Conservation (phyloP, 2,888 invertebrate genomes). For the Agrotis segetum region DNA sequence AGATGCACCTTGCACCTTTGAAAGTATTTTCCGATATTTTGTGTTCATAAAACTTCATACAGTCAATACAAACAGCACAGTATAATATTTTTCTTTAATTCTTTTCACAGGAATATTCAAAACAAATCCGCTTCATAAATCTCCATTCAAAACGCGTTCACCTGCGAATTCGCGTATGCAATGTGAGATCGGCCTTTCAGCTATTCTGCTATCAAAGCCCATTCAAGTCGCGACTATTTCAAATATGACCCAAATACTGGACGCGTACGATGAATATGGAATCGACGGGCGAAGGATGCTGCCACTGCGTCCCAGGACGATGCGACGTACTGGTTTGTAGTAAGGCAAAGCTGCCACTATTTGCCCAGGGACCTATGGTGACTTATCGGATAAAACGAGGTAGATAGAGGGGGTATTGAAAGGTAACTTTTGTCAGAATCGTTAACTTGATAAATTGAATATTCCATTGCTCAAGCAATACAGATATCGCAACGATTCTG, state of each 20-base stretch:
- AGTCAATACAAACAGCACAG: conserved; percentile 8
- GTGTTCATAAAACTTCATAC: conserved; percentile 16
- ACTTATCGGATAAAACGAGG: not conserved
- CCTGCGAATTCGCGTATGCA: conserved; percentile 58
- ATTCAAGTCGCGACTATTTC: conserved; percentile 72
- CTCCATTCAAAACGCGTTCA: conserved; percentile 49
- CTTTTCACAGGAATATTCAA: conserved; percentile 41
- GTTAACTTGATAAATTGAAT: too few relatives aligned
- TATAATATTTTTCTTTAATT: conserved; percentile 35
- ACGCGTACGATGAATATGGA: conserved; percentile 58
- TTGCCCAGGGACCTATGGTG: conserved; percentile 4
- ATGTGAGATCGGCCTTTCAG: conserved; percentile 56
- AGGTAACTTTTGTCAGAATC: too few relatives aligned
- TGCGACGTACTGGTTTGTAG: conserved; percentile 4
- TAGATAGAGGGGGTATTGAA: too few relatives aligned
- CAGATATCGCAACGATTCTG: too few relatives aligned
- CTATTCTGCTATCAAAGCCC: conserved; percentile 65
- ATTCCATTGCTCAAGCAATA: too few relatives aligned
- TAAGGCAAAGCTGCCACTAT: conserved; percentile 14
- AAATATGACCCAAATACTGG: conserved; percentile 76
- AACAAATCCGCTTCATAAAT: conserved; percentile 52
- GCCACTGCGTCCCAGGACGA: conserved; percentile 40
- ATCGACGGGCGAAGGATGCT: conserved; percentile 51
- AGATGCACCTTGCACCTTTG: not conserved
- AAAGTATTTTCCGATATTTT: conserved; percentile 2